Evolutionary conservation across 2,797 vertebrate species (phyloP), one percentile per base, ranked within the genome.

Genomic region (Spinus pinus): DNA sequence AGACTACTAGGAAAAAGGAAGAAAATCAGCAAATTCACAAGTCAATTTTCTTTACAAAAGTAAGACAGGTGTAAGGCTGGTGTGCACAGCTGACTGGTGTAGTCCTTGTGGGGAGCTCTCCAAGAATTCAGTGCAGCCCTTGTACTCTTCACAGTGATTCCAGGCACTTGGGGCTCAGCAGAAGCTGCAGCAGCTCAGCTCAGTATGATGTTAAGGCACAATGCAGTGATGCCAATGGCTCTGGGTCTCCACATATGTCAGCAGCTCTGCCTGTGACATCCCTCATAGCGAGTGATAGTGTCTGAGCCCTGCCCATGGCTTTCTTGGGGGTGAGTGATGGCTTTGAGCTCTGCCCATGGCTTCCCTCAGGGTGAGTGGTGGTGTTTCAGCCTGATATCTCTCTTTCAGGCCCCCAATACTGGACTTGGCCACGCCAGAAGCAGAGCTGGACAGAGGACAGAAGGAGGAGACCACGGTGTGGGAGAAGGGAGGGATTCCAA

Each of bases 351-450:
- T 51, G 81, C 35, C 51, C 21, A 9, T 73, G 60, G 35, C 10
- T 22, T 60, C 30, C 70, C 12, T 41, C 0, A 0, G 42, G 27
- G 13, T 7, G 5, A 57, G 39, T 0, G 16, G 18, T 15, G 2
- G 2, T 1, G 3, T 50, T 65, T 31, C 31, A 64, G 61, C 13
- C 35, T 13, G 10, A 7, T 2, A 39, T 35, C 6, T 51, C 57
- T 65, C 28, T 30, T 53, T 14, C 67, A 64, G 44, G 6, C 1
- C 9, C 5, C 2, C 62, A 37, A 17, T 9, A 35, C 42, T 9
- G 25, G 51, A 30, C 18, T 27, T 2, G 2, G n/a, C 1, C 2
- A 1, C 8, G 14, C 30, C 57, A 39, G 57, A n/a, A 65, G 44
- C 27, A 3, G 14, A 46, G 51, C 2, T 10, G 18, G 49, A 19